Percentiles rank a stretch among this genome's conserved stretches.
phyloP scores from a whole-genome alignment of 2,113 vertebrate genomes.

The Dolichotis patagonum region DNA sequence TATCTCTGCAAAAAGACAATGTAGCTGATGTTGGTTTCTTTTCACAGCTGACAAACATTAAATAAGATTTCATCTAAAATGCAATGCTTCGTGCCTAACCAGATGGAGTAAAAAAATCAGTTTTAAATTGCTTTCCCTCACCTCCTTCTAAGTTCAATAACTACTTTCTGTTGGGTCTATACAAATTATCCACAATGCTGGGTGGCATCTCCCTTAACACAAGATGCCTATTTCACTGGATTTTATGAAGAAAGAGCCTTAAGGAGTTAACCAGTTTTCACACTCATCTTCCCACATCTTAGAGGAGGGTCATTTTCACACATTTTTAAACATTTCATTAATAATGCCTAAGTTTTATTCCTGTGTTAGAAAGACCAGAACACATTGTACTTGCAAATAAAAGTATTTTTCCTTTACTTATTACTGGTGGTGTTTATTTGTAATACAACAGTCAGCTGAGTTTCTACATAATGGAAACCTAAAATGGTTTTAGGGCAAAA shows the following conservation, averaged over 20 bases:
- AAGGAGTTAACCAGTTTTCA: background rate
- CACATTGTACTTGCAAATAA: background rate
- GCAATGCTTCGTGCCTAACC: slow-evolving; percentile 42
- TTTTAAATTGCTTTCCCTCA: slow-evolving; percentile 58
- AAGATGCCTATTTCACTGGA: background rate
- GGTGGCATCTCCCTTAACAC: slow-evolving; percentile 54
- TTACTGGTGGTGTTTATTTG: background rate
- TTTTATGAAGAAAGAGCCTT: slow-evolving; percentile 29
- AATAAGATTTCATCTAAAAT: slow-evolving; percentile 76
- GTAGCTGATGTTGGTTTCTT: slow-evolving; percentile 73
- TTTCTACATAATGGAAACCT: slow-evolving; percentile 52
- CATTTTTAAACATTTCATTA: background rate
- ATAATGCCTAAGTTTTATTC: background rate
- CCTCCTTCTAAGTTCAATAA: slow-evolving; percentile 32
- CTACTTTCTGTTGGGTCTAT: slow-evolving; percentile 42
- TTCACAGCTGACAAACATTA: slow-evolving; percentile 71
- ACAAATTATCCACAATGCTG: slow-evolving; percentile 58
- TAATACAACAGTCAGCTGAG: slow-evolving; percentile 42
- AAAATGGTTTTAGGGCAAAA: slow-evolving; percentile 28
- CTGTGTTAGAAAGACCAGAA: background rate
- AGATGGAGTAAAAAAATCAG: background rate
- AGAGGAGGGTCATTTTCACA: background rate
- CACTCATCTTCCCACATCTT: background rate
- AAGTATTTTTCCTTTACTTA: background rate
- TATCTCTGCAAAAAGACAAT: slow-evolving; percentile 83